Percentiles rank a stretch among this genome's conserved stretches.
Conservation (phyloP, 1,140 invertebrate genomes). For the Penaeus chinensis region DNA sequence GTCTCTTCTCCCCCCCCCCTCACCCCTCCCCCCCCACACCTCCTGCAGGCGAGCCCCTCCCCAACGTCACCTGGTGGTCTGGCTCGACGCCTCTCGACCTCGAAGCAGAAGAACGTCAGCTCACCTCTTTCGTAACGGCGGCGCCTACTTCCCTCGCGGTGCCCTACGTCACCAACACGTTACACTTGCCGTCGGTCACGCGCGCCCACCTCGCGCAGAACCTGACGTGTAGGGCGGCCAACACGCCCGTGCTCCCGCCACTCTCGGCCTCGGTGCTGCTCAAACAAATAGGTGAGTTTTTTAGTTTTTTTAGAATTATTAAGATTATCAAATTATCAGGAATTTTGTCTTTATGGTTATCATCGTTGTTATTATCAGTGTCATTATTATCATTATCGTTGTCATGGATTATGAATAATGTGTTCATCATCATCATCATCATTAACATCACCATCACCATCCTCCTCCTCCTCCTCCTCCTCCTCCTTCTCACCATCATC, state of each 20-base stretch:
- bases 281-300: constrained; percentile 24
- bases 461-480: too few species aligned
- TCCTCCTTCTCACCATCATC: too few species aligned
- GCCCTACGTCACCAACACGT: constrained; percentile 44
- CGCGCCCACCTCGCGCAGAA: constrained; percentile 32
- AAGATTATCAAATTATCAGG: too few species aligned
- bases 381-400: too few species aligned
- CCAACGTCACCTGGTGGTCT: constrained; percentile 58
- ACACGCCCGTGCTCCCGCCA: constrained; percentile 40
- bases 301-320: too few species aligned
- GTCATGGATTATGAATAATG: too few species aligned
- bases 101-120: constrained; percentile 26
- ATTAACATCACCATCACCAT: too few species aligned
- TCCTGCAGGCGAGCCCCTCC: constrained; percentile 28
- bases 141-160: not conserved
- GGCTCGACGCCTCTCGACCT: constrained; percentile 34
- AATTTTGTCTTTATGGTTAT: too few species aligned
- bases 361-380: too few species aligned
- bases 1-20: not conserved
- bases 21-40: not conserved
- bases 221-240: constrained; percentile 48
- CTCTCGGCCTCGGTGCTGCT: constrained; percentile 21
- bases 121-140: not conserved
- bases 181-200: constrained; percentile 30
- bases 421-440: too few species aligned